Evolutionary conservation across 2,113 vertebrate species (phyloP), one percentile per base, ranked within the genome.

Genomic region (Monarcha castaneiventris): DNA sequence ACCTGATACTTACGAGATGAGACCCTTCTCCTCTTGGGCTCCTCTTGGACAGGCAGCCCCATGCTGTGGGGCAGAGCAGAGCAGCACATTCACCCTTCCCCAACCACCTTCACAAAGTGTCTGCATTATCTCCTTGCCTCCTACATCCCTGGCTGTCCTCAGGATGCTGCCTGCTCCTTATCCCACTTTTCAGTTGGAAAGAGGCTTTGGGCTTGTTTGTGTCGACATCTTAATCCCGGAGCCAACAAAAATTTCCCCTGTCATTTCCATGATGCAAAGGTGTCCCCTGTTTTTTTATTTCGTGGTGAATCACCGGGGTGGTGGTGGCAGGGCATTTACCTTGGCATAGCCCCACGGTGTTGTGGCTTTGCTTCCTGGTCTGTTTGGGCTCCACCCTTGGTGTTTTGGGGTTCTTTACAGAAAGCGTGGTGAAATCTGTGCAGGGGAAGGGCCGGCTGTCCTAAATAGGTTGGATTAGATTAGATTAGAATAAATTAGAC

Each of bases 231-330:
- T 59, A 87, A 82, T 75, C 39, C 52, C 0, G 0, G 72, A 71
- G n/a, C 8, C 67, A 66, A 5, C 6, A 37, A 4, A 64, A 32
- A 10, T 22, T 93, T 37, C 52, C 21, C 3, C 3, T 21, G 71
- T 27, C 30, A 72, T 79, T 86, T 61, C 58, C 4, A 7, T 56
- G 54, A 64, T 35, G 46, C 46, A 29, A 39, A 75, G 6, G 10
- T 90, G 75, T 55, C 75, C 62, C 39, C 21, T 61, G 62, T 10
- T 64, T 87, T 85, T 85, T 85, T 35, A 67, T 72, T 79, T 73
- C 0, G 1, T 9, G 49, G 41, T 94, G 96, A 94, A 73, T 96
- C 96, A 92, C 44, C 5, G 10, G 75, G 75, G 82, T 85, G 93
- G 89, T 83, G 86, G 49, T 52, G 63, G 20, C 29, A 73, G 71